These are phyloP conservation scores for Nemotelus nigrinus DNA, from an alignment of 2,888 invertebrate genomes.

Conservation along the genomic window DNA sequence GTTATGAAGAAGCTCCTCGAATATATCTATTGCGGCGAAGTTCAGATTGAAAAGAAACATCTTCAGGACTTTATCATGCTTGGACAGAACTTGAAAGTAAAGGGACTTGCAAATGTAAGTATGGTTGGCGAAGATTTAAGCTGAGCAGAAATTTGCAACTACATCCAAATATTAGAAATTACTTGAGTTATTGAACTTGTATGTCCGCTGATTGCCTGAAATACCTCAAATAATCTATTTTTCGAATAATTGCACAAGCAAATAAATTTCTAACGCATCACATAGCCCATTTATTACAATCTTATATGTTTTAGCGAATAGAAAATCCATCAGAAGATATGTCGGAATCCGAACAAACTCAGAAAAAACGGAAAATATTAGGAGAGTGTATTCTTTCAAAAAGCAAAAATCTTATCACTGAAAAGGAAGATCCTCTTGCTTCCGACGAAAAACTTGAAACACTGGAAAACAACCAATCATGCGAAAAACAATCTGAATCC, in stretches of 20 bases:
- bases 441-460: too few relatives aligned
- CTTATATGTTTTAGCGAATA: not conserved
- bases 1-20: slow-evolving; percentile 51
- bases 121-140: not conserved
- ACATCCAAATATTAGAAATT: too few relatives aligned
- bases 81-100: slow-evolving; percentile 51
- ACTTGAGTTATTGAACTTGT: too few relatives aligned
- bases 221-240: too few relatives aligned
- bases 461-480: too few relatives aligned
- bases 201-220: too few relatives aligned
- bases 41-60: slow-evolving; percentile 50
- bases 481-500: too few relatives aligned
- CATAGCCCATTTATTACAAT: too few relatives aligned
- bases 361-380: not conserved
- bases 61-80: slow-evolving; percentile 51
- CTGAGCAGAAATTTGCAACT: too few relatives aligned
- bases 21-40: slow-evolving; percentile 52
- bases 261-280: too few relatives aligned
- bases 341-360: not conserved
- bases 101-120: slow-evolving; percentile 50
- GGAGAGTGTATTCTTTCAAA: not conserved
- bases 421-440: too few relatives aligned
- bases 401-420: not conserved
- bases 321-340: not conserved
- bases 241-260: too few relatives aligned